Percentiles rank a stretch among this genome's conserved stretches.
phyloP scores from a whole-genome alignment of 2,888 invertebrate species.

The Odontocolon sp. region DNA sequence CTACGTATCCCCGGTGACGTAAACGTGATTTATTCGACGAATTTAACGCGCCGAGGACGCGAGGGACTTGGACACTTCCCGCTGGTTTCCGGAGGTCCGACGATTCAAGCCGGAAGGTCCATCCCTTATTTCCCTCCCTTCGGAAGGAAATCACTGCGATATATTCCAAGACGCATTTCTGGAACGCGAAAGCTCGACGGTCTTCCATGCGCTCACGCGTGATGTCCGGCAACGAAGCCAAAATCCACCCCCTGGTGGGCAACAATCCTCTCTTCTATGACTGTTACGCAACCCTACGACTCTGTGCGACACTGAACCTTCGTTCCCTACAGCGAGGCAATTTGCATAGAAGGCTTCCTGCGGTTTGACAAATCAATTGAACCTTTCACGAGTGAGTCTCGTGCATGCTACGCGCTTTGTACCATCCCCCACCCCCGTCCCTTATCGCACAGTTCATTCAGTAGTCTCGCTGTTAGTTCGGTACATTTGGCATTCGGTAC shows the following conservation, averaged over 20 bases:
- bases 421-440: background rate
- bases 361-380: conserved; percentile 72
- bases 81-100: conserved; percentile 44
- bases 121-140: conserved; percentile 29
- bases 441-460: background rate
- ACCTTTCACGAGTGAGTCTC: conserved; percentile 58
- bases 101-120: conserved; percentile 47
- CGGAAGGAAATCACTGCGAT: conserved; percentile 57
- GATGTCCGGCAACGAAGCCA: conserved; percentile 21
- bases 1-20: no score
- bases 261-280: conserved; percentile 24
- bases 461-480: no score
- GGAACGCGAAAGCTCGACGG: background rate
- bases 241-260: conserved; percentile 38
- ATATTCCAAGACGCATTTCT: conserved; percentile 34
- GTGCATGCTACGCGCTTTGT: conserved; percentile 19
- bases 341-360: conserved; percentile 70
- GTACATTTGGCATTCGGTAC: conserved; percentile 11
- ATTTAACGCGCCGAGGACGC: conserved; percentile 47
- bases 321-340: conserved; percentile 46
- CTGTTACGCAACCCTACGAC: background rate
- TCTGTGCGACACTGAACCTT: conserved; percentile 16
- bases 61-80: conserved; percentile 50
- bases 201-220: conserved; percentile 8
- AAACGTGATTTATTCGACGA: conserved; percentile 52